Evolutionary conservation across 2,113 vertebrate species (phyloP).

Genomic region (Lepus europaeus): DNA sequence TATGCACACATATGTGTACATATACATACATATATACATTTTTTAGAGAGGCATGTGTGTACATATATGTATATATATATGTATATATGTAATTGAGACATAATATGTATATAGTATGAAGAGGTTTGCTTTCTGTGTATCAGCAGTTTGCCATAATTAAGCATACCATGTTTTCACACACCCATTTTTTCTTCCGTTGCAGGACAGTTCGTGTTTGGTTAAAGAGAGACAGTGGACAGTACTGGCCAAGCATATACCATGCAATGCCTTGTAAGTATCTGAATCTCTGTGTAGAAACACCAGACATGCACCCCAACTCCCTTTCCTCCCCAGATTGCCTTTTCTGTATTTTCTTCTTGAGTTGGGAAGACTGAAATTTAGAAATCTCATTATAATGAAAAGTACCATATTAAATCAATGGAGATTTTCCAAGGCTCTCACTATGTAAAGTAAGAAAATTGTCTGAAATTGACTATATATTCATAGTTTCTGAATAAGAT

Average conservation of each 20-base stretch:
- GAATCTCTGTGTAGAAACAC: conserved; percentile 14
- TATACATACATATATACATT: not conserved
- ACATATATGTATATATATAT: too few species aligned
- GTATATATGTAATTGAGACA: not conserved
- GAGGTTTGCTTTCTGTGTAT: conserved; percentile 32
- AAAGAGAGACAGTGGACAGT: conserved; percentile 98
- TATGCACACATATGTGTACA: not conserved
- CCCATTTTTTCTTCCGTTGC: conserved; percentile 65
- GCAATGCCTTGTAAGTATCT: conserved; percentile 94
- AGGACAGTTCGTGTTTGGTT: conserved; percentile 98
- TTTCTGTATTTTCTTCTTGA: conserved; percentile 39
- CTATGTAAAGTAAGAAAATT: conserved; percentile 54
- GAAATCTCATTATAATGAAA: conserved; percentile 42
- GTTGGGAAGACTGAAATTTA: not conserved
- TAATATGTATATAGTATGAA: not conserved
- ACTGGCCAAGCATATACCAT: conserved; percentile 98
- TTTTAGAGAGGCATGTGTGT: not conserved
- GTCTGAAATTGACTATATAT: conserved; percentile 34
- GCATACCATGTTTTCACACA: conserved; percentile 41
- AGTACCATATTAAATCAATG: conserved; percentile 44
- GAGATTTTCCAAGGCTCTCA: conserved; percentile 52
- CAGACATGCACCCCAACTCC: not conserved
- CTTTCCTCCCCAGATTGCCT: conserved; percentile 24
- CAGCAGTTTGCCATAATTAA: not conserved
- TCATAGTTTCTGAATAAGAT: conserved; percentile 62